These are phyloP conservation scores for Eulemur albifrons DNA, from an alignment of 2,797 vertebrate species.

Conservation along the genomic window DNA sequence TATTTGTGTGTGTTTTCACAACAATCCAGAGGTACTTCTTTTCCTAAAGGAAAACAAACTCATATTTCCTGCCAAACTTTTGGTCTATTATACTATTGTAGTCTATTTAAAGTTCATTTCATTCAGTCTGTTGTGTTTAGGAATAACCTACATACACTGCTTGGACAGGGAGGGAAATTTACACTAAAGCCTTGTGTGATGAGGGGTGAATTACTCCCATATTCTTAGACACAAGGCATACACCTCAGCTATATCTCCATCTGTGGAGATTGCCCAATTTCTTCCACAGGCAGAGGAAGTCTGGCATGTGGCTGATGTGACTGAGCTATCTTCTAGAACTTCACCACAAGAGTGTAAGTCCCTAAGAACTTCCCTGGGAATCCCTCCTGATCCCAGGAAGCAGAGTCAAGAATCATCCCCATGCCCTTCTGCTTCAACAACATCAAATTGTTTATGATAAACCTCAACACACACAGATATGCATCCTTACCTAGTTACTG, in stretches of 20 bases:
- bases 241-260: neutral
- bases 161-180: neutral
- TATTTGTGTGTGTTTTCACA: neutral
- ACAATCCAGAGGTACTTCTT: neutral
- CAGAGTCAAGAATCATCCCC: neutral
- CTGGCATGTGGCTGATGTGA: neutral
- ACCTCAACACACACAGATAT: neutral
- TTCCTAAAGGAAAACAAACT: neutral
- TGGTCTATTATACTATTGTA: neutral
- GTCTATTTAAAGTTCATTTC: constrained; percentile 6
- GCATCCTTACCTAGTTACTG: neutral
- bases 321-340: neutral
- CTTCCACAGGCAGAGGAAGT: neutral
- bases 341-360: neutral
- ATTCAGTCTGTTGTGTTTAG: neutral
- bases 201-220: neutral
- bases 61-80: neutral
- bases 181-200: neutral
- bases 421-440: neutral
- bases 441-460: neutral
- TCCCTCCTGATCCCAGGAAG: neutral
- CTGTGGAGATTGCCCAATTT: neutral
- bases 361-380: neutral
- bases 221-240: neutral
- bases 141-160: neutral